Base-by-base conservation (phyloP, 2,113 vertebrate species). In the Nerophis ophidion region DNA sequence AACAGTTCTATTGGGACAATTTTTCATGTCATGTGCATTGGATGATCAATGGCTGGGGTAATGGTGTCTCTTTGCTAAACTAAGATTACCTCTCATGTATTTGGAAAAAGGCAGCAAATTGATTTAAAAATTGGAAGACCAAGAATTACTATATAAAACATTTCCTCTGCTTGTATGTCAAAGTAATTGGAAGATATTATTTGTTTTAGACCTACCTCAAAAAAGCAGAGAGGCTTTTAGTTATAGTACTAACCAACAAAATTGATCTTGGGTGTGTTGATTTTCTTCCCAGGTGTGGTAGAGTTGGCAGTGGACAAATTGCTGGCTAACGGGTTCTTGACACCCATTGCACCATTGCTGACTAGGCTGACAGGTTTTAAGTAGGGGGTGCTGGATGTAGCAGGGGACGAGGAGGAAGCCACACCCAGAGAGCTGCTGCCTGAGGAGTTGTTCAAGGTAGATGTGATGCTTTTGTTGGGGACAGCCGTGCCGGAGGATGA, bases 231-330 rank as follows among this genome's bases (percentile, higher is more conserved):
- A 56, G 54, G n/a, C 0, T 11, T 5, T 35, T 11, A 46, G 7
- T 14, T 35, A 19, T 7, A 13, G 8, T 84, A 92, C 94, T 91
- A 84, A 92, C 97, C 97, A 70, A 99, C 91, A 91, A 99, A 99
- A 74, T 96, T 98, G 83, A 99, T 99, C 92, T 98, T 99, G 54
- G 96, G 95, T 36, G 93, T 86, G 81, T 88, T 93, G 87, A 90
- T 89, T 86, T 99, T 99, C 90, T 97, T 98, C 71, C 91, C 89
- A 63, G 90, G 72, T 0, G 66, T 44, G 79, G 90, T 80, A 57
- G 92, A 66, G 80, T 81, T 82, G 3, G 84, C 64, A 66, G 85
- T 58, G 78, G 86, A 71, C 73, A 81, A 38, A 58, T 34, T 77
- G 75, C 33, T 68, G 38, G 51, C 0, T 1, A 55, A 35, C 1